These are phyloP conservation scores for Aurelia aurita complex sp. Pacific DNA, from an alignment of 30 jellyfish, hydroid and myxozoan genomes.

Conservation along the genomic window DNA sequence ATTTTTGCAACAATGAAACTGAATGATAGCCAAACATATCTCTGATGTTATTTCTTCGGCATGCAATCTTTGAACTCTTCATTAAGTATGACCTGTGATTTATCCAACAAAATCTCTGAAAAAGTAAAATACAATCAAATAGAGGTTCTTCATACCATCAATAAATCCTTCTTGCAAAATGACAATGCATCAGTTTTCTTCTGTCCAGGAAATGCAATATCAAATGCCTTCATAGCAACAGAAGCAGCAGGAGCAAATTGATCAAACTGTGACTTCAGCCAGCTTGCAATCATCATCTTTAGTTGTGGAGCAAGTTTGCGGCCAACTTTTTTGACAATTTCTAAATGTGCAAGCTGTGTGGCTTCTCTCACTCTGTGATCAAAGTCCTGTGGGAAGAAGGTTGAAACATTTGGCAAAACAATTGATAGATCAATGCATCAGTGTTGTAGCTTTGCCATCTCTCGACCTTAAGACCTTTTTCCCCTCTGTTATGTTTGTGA, in stretches of 20 bases:
- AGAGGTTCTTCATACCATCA: constrained; percentile 56
- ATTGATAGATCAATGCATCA: no score
- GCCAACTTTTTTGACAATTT: constrained; percentile 72
- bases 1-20: no score
- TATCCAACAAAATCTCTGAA: no score
- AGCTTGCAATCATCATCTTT: constrained; percentile 57
- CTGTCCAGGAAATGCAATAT: constrained; percentile 59
- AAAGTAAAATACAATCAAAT: background rate
- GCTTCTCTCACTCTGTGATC: constrained; percentile 97
- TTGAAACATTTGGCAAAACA: background rate
- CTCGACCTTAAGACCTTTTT: no score
- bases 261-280: constrained; percentile 85
- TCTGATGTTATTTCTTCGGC: no score
- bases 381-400: constrained; percentile 57
- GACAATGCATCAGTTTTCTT: constrained; percentile 68
- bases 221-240: constrained; percentile 73
- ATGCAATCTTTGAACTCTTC: no score
- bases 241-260: constrained; percentile 69
- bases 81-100: no score
- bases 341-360: constrained; percentile 67
- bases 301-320: constrained; percentile 81
- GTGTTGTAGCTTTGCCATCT: no score
- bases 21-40: no score
- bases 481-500: no score
- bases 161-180: constrained; percentile 76